Evolutionary conservation across 2,113 vertebrate species (phyloP).

Genomic region (Labeo catla): DNA sequence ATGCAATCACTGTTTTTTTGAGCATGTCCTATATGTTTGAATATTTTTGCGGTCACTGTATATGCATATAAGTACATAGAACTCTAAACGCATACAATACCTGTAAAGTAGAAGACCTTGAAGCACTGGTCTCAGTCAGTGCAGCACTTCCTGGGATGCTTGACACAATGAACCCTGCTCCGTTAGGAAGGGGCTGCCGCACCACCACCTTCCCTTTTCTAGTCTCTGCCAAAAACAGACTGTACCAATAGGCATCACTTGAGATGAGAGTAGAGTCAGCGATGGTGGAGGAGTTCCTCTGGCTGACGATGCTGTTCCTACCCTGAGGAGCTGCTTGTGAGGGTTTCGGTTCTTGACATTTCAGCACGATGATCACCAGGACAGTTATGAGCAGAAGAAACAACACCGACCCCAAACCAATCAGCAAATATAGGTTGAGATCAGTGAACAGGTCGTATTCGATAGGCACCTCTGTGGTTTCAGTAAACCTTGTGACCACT

Average conservation of each 20-base stretch:
- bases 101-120: constrained; percentile 78
- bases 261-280: constrained; percentile 79
- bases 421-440: constrained; percentile 77
- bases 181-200: constrained; percentile 76
- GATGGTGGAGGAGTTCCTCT: constrained; percentile 78
- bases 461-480: constrained; percentile 73
- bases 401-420: constrained; percentile 75
- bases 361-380: constrained; percentile 75
- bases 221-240: constrained; percentile 77
- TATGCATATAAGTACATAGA: background rate
- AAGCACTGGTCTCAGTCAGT: constrained; percentile 74
- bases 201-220: constrained; percentile 79
- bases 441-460: constrained; percentile 76
- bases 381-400: constrained; percentile 77
- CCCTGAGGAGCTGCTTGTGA: constrained; percentile 53
- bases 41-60: background rate
- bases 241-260: constrained; percentile 81
- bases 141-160: constrained; percentile 78
- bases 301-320: constrained; percentile 75
- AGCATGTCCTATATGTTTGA: background rate
- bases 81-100: constrained; percentile 59
- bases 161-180: constrained; percentile 76
- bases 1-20: background rate
- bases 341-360: constrained; percentile 77
- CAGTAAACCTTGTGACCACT: constrained; percentile 68